A percentile compares a stretch with the other conserved stretches of the same genome.
phyloP scores from a whole-genome alignment of 2,113 vertebrate species.

The Malaclemys terrapin region DNA sequence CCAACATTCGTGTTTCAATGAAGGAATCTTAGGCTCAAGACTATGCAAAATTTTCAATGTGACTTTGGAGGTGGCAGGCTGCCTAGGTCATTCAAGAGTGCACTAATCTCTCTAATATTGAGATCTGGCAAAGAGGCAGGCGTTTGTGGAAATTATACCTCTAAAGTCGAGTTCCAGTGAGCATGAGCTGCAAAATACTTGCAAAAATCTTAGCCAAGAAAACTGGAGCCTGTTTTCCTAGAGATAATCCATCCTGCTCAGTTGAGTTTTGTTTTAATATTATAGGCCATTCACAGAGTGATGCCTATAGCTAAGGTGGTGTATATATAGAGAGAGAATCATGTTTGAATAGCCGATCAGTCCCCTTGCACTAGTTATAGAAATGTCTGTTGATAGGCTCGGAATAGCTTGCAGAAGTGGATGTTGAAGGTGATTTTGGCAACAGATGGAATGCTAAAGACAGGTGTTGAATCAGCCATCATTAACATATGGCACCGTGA shows the following conservation, averaged over 20 bases:
- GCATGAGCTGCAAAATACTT: neutral
- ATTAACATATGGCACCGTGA: neutral
- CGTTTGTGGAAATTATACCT: neutral
- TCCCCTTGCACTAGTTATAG: neutral
- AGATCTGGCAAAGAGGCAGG: neutral
- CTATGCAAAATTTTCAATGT: accelerated
- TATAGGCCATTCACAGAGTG: slow-evolving; percentile 29
- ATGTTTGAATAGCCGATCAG: neutral
- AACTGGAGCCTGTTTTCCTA: neutral
- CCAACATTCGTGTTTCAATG: accelerated
- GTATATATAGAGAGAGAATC: slow-evolving; percentile 41
- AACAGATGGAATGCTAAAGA: neutral
- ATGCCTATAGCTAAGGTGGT: neutral
- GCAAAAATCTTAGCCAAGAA: slow-evolving; percentile 19
- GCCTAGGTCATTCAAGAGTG: neutral
- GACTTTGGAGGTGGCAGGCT: neutral
- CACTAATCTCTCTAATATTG: accelerated
- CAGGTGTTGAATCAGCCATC: neutral
- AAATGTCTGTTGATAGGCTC: neutral
- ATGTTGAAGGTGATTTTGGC: slow-evolving; percentile 8
- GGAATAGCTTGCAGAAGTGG: slow-evolving; percentile 34
- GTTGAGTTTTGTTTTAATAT: slow-evolving; percentile 30
- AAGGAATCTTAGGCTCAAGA: neutral
- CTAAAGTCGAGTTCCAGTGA: neutral
- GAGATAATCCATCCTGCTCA: neutral